These are phyloP conservation scores for Ennomos erosarius DNA, from an alignment of 2,888 invertebrate genomes.

Conservation along the genomic window DNA sequence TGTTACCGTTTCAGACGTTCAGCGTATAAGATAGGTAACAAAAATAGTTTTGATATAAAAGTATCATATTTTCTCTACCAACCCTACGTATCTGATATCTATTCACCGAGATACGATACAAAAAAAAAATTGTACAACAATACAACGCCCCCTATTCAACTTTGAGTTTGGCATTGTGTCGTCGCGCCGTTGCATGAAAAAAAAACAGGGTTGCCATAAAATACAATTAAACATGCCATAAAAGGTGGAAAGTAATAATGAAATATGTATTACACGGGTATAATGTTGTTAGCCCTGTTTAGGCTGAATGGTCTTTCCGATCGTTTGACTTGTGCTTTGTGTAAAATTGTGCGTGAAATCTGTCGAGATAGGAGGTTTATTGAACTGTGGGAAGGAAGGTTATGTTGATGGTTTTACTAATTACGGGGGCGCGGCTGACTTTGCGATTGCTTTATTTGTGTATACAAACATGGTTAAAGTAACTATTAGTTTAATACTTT, in stretches of 20 bases:
- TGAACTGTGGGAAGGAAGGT: conserved; percentile 52
- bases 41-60: conserved; percentile 7
- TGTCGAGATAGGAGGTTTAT: conserved; percentile 73
- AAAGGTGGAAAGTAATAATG: conserved; percentile 81
- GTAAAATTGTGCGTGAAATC: conserved; percentile 80
- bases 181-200: conserved; percentile 52
- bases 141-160: conserved; percentile 81
- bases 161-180: conserved; percentile 61
- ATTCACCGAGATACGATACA: conserved; percentile 55
- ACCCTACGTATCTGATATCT: conserved; percentile 53
- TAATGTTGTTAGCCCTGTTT: conserved; percentile 83
- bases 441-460: not conserved
- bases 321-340: conserved; percentile 80
- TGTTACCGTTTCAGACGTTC: too few relatives aligned
- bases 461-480: not conserved
- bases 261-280: conserved; percentile 85
- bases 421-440: conserved; percentile 54
- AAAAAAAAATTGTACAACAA: conserved; percentile 79
- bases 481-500: too few relatives aligned
- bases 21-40: not conserved
- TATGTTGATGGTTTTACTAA: conserved; percentile 67
- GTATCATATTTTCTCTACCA: conserved; percentile 34
- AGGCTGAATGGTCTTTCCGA: conserved; percentile 71
- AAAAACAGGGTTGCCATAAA: conserved; percentile 73
- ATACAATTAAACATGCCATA: conserved; percentile 82